phyloP scores from a whole-genome alignment of 1,140 invertebrate species.

The Rhynchophorus ferrugineus region DNA sequence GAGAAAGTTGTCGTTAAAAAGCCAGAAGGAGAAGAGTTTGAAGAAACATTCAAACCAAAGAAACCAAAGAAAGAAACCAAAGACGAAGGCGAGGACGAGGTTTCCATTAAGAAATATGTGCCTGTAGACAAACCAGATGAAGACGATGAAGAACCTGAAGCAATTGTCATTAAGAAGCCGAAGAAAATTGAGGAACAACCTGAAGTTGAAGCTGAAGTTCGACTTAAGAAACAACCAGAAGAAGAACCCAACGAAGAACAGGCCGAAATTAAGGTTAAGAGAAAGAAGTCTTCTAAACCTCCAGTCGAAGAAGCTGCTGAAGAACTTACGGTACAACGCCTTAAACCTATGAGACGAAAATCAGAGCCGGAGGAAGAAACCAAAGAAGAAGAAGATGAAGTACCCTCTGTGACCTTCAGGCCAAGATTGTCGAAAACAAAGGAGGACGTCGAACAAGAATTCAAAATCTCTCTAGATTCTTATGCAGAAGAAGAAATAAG shows the following conservation, averaged over 20 bases:
- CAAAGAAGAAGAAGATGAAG: slow-evolving; percentile 52
- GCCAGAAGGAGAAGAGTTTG: slow-evolving; percentile 11
- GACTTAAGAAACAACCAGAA: slow-evolving; percentile 25
- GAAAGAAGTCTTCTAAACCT: slow-evolving; percentile 44
- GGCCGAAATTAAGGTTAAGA: slow-evolving; percentile 49
- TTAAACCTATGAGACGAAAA: slow-evolving; percentile 55
- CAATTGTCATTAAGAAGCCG: slow-evolving; percentile 34
- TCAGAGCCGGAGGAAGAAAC: slow-evolving; percentile 59
- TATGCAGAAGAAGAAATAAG: slow-evolving; percentile 82
- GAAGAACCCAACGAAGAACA: slow-evolving; percentile 38
- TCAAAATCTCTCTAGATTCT: slow-evolving; percentile 72
- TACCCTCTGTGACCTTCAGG: slow-evolving; percentile 57
- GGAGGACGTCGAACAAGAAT: slow-evolving; percentile 79
- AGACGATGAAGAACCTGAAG: slow-evolving; percentile 13
- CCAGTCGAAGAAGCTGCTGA: slow-evolving; percentile 60
- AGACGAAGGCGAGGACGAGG: slow-evolving; percentile 17
- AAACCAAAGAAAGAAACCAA: slow-evolving; percentile 39
- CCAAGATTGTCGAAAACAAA: slow-evolving; percentile 61
- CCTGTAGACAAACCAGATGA: slow-evolving; percentile 7
- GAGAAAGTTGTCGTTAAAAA: slow-evolving; percentile 31
- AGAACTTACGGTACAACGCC: slow-evolving; percentile 64
- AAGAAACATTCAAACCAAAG: slow-evolving; percentile 21
- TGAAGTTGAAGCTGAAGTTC: slow-evolving; percentile 9
- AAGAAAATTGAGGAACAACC: slow-evolving; percentile 41
- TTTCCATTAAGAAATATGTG: slow-evolving; percentile 43